Evolutionary conservation across 2,113 vertebrate species (phyloP), one percentile per base, ranked within the genome.

Genomic region (Nothocercus julius): DNA sequence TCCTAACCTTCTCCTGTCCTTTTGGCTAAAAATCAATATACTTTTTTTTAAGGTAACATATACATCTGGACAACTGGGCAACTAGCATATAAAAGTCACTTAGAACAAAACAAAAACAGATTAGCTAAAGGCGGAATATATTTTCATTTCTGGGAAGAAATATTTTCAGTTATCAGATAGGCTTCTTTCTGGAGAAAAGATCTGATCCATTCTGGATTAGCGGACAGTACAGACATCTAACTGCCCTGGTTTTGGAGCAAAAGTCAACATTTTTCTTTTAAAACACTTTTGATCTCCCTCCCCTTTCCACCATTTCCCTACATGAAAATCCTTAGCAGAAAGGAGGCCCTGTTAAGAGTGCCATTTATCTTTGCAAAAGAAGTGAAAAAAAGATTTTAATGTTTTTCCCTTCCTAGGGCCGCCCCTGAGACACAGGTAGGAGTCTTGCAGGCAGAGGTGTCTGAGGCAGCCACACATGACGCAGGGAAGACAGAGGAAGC

Each of bases 1-100:
- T 96, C 96, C 93, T 97, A 97, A 98, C 92, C 94, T 97, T 96
- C 92, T 95, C 77, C 91, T 93, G 96, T 96, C 94, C 96, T 93
- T 94, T 95, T 96, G 91, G 94, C 93, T 96, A 96, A 95, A 95
- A 96, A 93, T 92, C 96, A 95, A 93, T 94, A n/a, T 96, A 79
- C 89, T 97, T 97, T 95, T 97, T 82, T 83, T 78, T 87, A 95
- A 97, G 96, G 97, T 93, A 96, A 91, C 45, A 82, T 74, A 82
- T 61, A 97, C 94, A 96, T 95, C 90, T 97, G 96, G 96, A 94
- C 92, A 96, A 95, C 73, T 18, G 82, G 92, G 96, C 82, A 93
- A 89, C 49, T 83, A 95, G 58, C 69, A 87, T 49, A 40, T 54
- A 90, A 92, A 97, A 97, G 93, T 85, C 90, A 78, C 15, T 77